Percentiles rank a stretch among this genome's conserved stretches.
Conservation (phyloP, 2,797 vertebrate genomes). For the Apogon hyalosoma region DNA sequence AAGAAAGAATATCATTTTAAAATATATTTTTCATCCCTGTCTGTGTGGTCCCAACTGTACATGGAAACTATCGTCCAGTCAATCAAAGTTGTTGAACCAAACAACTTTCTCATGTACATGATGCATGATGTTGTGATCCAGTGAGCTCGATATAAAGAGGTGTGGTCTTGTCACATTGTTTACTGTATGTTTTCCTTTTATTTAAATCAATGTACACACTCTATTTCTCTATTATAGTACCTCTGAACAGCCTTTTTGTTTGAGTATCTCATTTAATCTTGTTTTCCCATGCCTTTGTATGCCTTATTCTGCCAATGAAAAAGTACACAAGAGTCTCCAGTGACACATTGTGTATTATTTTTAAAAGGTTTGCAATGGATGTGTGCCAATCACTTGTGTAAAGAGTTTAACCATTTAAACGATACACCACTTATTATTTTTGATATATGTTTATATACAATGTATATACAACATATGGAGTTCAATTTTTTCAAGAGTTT, state of each 20-base stretch:
- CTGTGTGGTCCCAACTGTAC: constrained; percentile 94
- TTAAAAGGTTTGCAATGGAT: constrained; percentile 91
- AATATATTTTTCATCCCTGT: constrained; percentile 94
- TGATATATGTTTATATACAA: constrained; percentile 85
- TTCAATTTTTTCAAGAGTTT: constrained; percentile 69
- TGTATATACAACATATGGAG: constrained; percentile 83
- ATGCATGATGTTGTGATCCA: constrained; percentile 91
- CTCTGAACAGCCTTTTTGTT: constrained; percentile 50
- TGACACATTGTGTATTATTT: constrained; percentile 88
- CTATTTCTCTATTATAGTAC: constrained; percentile 44
- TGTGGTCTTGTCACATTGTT: constrained; percentile 56
- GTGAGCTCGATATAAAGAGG: constrained; percentile 67
- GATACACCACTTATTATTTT: constrained; percentile 55
- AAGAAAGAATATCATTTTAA: constrained; percentile 97
- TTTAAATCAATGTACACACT: constrained; percentile 61
- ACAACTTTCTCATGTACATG: constrained; percentile 93
- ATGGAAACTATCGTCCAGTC: constrained; percentile 91
- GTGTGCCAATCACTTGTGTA: constrained; percentile 76
- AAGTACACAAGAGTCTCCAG: constrained; percentile 85
- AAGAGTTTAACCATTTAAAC: constrained; percentile 68
- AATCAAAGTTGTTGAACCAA: constrained; percentile 90
- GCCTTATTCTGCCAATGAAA: constrained; percentile 77
- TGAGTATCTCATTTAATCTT: constrained; percentile 55
- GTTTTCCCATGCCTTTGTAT: constrained; percentile 60
- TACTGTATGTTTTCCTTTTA: constrained; percentile 47